phyloP scores from a whole-genome alignment of 2,113 vertebrate species.

The Sapayoa aenigma region DNA sequence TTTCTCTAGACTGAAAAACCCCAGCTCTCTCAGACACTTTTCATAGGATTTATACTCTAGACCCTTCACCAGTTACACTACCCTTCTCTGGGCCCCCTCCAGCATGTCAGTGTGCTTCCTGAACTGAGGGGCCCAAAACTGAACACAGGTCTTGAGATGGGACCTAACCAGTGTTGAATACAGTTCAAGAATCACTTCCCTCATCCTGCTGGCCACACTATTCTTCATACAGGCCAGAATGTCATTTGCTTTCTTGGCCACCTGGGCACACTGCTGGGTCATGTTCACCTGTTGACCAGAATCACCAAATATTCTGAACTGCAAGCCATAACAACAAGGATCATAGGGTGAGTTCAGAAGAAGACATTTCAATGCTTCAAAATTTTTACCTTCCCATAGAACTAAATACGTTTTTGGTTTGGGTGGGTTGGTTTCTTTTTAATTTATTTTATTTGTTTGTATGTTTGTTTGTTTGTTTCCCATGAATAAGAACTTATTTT shows the following conservation, averaged over 20 bases:
- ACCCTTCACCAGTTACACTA: background rate
- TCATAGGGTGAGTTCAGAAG: background rate
- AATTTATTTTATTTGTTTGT: background rate
- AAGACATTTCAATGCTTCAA: background rate
- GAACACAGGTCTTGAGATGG: background rate
- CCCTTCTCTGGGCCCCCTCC: accelerated
- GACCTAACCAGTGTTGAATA: background rate
- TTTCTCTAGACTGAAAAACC: background rate
- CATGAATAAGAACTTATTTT: background rate
- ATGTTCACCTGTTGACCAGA: background rate
- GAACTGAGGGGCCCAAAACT: background rate
- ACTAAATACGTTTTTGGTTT: background rate
- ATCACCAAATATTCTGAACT: background rate
- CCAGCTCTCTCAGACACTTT: background rate
- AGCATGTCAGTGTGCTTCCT: background rate
- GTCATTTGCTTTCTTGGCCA: background rate
- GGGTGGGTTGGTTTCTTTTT: background rate
- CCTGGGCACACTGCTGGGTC: background rate
- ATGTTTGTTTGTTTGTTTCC: no score
- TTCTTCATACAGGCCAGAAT: background rate
- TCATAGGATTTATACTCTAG: background rate
- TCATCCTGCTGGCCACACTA: background rate
- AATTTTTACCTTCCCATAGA: background rate
- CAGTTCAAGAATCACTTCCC: background rate
- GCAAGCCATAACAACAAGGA: background rate